Base-by-base conservation (phyloP, 2,113 vertebrate genomes). In the Spizaetus ornatus region DNA sequence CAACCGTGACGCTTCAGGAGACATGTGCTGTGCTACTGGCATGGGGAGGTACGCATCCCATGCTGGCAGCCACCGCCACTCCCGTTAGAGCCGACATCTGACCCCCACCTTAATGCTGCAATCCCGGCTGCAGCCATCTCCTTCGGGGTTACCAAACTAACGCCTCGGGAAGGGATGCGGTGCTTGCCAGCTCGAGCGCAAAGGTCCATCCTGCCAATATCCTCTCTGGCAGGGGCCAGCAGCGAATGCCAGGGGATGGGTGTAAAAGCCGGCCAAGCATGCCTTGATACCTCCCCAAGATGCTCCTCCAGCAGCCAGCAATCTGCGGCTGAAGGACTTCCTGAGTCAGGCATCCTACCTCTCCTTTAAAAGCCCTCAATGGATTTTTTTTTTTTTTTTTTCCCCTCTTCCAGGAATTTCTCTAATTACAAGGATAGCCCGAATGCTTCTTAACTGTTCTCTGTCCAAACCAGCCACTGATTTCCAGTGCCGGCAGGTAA, bases 81-180 rank as follows among this genome's bases (percentile, higher is more conserved):
- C 50, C 47, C 31, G 45, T 63, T 17, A 22, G 21, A 59, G 83
- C 72, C 38, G 7, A 21, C 19, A 26, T 13, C 53, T 48, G 40
- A 38, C 36, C 23, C 25, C 13, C 27, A 36, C 38, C 40, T n/a
- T 31, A 19, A 10, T 4, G 4, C 66, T 47, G 56, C 67, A 16
- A 9, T 15, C 25, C 80, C 15, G 22, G 27, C 13, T 59, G 55
- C 42, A 16, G 42, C 48, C 58, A 13, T 73, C 52, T 58, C 58
- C 67, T 50, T 45, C 42, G 84, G 74, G 66, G 42, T 26, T 56
- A 74, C 26, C 0, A 0, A 70, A 79, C 22, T 19, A 34, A 29
- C 0, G 0, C 42, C 81, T 36, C 6, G 0, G 53, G 80, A 88
- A 82, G 16, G 17, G 53, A 38, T 16, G 70, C 0, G 0, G 34